Evolutionary conservation across 2,888 invertebrate genomes (phyloP).

Genomic region (Volucella inanis): DNA sequence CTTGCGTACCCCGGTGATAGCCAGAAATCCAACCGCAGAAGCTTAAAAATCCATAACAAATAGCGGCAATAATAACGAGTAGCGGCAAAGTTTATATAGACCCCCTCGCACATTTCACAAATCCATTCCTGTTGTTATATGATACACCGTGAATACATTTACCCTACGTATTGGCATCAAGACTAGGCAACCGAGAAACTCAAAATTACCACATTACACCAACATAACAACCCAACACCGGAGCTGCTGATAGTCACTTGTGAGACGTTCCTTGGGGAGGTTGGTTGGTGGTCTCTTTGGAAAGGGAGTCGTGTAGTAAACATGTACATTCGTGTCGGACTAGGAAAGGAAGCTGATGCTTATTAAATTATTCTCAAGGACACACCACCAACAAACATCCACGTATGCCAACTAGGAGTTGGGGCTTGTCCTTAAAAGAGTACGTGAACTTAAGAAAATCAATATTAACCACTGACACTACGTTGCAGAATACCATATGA

Average conservation of each 20-base stretch:
- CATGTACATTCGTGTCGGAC: constrained; percentile 24
- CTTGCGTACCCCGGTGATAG: constrained; percentile 3
- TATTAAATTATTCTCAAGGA: constrained; percentile 57
- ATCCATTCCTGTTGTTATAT: constrained; percentile 7
- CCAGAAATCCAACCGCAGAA: constrained; percentile 23
- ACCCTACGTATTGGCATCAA: neutral
- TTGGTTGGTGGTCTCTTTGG: neutral
- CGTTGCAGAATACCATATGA: constrained; percentile 5
- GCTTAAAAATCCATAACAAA: neutral
- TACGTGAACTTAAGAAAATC: constrained; percentile 58
- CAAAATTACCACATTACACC: neutral
- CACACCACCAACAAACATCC: constrained; percentile 20
- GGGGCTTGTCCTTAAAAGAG: constrained; percentile 46
- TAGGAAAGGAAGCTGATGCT: constrained; percentile 31
- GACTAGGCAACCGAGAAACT: constrained; percentile 17
- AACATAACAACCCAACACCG: neutral
- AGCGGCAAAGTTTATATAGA: neutral
- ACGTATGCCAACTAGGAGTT: neutral
- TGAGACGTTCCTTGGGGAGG: neutral
- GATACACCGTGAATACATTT: constrained; percentile 15
- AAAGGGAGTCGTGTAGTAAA: constrained; percentile 32
- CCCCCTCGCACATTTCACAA: neutral
- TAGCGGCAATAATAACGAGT: too few species aligned
- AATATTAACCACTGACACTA: constrained; percentile 28
- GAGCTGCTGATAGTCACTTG: constrained; percentile 3